Base-by-base conservation (phyloP, 2,113 vertebrate genomes). In the Oreochromis spilurus region DNA sequence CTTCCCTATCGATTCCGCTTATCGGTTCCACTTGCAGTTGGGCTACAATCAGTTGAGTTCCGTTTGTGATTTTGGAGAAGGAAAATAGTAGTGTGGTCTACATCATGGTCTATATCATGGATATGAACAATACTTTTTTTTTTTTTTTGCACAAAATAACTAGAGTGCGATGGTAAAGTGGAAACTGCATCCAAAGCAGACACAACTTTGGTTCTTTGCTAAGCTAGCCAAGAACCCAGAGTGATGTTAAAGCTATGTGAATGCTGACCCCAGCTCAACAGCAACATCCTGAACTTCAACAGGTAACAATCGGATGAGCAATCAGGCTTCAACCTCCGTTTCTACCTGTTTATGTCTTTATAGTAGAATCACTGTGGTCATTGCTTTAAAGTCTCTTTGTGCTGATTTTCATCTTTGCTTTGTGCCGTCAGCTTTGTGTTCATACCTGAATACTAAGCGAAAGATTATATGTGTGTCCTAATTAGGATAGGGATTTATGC, bases 211-310 rank as follows among this genome's bases (percentile, higher is more conserved):
- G 58, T 36, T 62, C 58, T 62, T 62, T 62, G 58, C 58, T 62
- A 62, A 62, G 31, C 9, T 62, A 62, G 58, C 58, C 58, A 62
- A 62, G 29, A 62, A 62, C 29, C 58, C 58, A 62, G 58, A 62
- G 58, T 36, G 58, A 62, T 62, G 58, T 62, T 62, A 62, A 62
- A 62, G 31, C 31, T 62, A n/a, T 62, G 58, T 36, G 29, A 62
- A 62, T 62, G 58, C 58, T 62, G 58, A 62, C 58, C 58, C 58
- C 58, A 62, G 58, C 31, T 4, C 58, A 62, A 36, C 58, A 62
- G 58, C 58, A 62, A 4, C 58, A 36, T 62, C 17, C 58, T n/a
- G 58, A 62, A 62, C 58, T 11, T 62, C 31, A 62, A 62, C 58
- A 62, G 31, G 31, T 62, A 62, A 62, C 31, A 60, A 4, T 60